phyloP scores from a whole-genome alignment of 2,797 vertebrate species.

The Oreonectes daqikongensis region DNA sequence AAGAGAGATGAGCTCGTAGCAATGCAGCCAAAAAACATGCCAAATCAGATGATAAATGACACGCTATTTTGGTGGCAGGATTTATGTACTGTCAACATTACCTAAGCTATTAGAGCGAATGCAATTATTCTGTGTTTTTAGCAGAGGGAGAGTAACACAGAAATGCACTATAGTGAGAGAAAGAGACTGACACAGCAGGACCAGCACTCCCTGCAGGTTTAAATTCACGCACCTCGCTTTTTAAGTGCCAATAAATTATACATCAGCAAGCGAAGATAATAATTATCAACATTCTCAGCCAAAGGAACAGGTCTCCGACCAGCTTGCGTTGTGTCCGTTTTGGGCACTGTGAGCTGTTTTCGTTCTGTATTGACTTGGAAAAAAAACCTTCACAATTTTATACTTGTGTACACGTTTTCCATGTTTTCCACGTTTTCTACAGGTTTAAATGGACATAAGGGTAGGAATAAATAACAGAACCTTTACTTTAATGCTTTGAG shows the following conservation, averaged over 20 bases:
- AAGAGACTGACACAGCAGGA: conserved; percentile 64
- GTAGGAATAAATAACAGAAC: not conserved
- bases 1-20: conserved; percentile 62
- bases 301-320: conserved; percentile 18
- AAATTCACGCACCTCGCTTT: conserved; percentile 77
- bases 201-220: conserved; percentile 70
- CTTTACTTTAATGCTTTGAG: not conserved
- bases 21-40: conserved; percentile 70
- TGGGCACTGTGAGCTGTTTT: not conserved
- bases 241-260: conserved; percentile 79
- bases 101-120: conserved; percentile 80
- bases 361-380: too few species aligned
- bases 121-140: conserved; percentile 77
- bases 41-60: conserved; percentile 82
- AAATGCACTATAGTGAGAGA: conserved; percentile 37
- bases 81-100: conserved; percentile 86
- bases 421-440: too few species aligned
- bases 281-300: conserved; percentile 74
- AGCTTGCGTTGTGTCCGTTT: not conserved
- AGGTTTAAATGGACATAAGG: not conserved
- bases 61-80: conserved; percentile 80
- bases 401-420: too few species aligned
- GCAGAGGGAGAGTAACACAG: conserved; percentile 51
- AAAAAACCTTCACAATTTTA: too few species aligned
- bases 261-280: conserved; percentile 75